These are phyloP conservation scores for Nymphalis io DNA, from an alignment of 1,140 invertebrate genomes.

Conservation along the genomic window DNA sequence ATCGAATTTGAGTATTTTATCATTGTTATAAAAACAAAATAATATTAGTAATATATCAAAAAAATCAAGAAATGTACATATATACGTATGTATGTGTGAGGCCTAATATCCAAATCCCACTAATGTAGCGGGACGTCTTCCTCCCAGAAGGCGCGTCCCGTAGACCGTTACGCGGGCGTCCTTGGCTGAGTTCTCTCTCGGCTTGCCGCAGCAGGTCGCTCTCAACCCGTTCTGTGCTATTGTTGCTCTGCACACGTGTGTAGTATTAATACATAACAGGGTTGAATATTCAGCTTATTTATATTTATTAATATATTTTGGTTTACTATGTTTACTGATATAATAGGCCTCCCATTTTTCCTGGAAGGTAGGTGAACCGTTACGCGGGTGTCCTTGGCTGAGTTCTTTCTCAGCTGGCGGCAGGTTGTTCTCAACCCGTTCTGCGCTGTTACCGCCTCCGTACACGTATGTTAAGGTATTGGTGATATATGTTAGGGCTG, in stretches of 20 bases:
- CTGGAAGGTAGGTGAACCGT: slow-evolving; percentile 56
- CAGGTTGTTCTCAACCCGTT: slow-evolving; percentile 75
- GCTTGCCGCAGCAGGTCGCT: slow-evolving; percentile 70
- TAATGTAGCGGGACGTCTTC: slow-evolving; percentile 36
- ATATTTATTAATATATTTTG: not conserved
- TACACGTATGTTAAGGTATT: slow-evolving; percentile 46
- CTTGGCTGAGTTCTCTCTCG: slow-evolving; percentile 79
- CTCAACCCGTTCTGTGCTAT: slow-evolving; percentile 71
- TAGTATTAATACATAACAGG: slow-evolving; percentile 22
- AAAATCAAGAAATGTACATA: not conserved
- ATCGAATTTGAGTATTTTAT: too few relatives aligned
- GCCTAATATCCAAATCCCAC: slow-evolving; percentile 2
- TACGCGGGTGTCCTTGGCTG: slow-evolving; percentile 79
- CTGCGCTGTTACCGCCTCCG: slow-evolving; percentile 57
- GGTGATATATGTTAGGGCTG: slow-evolving; percentile 25
- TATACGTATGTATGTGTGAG: not conserved
- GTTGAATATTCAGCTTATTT: not conserved
- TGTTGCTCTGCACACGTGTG: slow-evolving; percentile 63
- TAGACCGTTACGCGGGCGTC: slow-evolving; percentile 76
- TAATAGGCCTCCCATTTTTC: slow-evolving; percentile 29
- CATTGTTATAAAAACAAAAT: too few relatives aligned
- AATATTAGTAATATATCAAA: too few relatives aligned
- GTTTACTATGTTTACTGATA: slow-evolving; percentile 13
- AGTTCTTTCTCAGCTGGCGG: slow-evolving; percentile 74
- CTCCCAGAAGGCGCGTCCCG: slow-evolving; percentile 39